Percentiles rank a stretch among this genome's conserved stretches.
Evolutionary conservation across 2,888 invertebrate species (phyloP).

Genomic region (Nomada lathburiana): DNA sequence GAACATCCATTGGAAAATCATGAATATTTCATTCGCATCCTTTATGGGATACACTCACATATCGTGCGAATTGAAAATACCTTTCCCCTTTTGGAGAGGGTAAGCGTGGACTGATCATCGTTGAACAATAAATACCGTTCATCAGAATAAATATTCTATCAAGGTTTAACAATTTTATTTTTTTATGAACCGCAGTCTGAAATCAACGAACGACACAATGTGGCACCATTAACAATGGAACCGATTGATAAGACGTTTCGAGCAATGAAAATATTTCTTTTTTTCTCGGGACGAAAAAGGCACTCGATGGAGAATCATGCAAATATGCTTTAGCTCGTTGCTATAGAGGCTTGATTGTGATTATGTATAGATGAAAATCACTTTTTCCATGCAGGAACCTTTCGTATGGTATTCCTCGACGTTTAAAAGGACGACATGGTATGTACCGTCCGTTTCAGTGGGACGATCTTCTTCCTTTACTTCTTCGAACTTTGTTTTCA

Average conservation of each 20-base stretch:
- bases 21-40: not conserved
- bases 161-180: too few species aligned
- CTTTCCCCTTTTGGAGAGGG: too few species aligned
- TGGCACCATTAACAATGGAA: too few species aligned
- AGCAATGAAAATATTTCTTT: not conserved
- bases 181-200: too few species aligned
- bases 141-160: too few species aligned
- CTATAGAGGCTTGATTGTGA: not conserved
- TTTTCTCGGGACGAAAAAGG: not conserved
- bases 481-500: conserved; percentile 5
- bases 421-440: conserved; percentile 45
- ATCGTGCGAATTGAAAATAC: too few species aligned
- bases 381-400: conserved; percentile 49
- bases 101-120: too few species aligned
- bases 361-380: conserved; percentile 17
- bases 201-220: too few species aligned
- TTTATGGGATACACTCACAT: too few species aligned
- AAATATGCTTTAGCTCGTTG: conserved; percentile 23
- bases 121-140: too few species aligned
- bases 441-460: conserved; percentile 33
- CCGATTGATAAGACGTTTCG: too few species aligned
- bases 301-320: conserved; percentile 25
- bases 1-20: not conserved
- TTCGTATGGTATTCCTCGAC: conserved; percentile 32
- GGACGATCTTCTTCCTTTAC: conserved; percentile 11